Evolutionary conservation across 2,113 vertebrate species (phyloP).

Genomic region (Boulengerochromis microlepis): DNA sequence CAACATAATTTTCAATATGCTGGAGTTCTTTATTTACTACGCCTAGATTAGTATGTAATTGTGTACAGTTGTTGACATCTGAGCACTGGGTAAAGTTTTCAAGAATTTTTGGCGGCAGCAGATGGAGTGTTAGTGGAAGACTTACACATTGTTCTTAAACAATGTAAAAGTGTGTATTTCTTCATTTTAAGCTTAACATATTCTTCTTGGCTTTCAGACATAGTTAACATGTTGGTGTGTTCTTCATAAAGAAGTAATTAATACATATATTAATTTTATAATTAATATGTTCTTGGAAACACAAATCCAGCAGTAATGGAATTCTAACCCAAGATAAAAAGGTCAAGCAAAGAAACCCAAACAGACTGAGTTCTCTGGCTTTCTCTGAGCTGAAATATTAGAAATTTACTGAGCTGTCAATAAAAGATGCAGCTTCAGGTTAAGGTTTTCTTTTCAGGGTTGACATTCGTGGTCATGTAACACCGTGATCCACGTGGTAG

Average conservation of each 20-base stretch:
- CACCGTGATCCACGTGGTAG: not conserved
- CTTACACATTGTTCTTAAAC: not conserved
- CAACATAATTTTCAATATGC: not conserved
- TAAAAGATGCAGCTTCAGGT: not conserved
- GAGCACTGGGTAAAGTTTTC: not conserved
- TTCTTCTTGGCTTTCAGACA: not conserved
- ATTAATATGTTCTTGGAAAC: not conserved
- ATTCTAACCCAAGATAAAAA: not conserved
- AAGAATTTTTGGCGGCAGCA: not conserved
- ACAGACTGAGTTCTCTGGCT: not conserved
- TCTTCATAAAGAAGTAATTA: not conserved
- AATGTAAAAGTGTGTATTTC: not conserved
- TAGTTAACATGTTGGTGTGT: not conserved
- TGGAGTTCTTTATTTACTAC: not conserved
- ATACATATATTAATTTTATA: not conserved
- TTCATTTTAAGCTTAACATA: not conserved
- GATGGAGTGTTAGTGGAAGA: not conserved
- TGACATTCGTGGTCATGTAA: not conserved
- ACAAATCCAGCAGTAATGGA: not conserved
- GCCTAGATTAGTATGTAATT: not conserved
- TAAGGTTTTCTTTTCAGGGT: not conserved
- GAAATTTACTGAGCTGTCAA: not conserved
- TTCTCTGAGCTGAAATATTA: not conserved
- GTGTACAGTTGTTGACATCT: not conserved
- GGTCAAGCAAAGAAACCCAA: not conserved